These are phyloP conservation scores for Lagodon rhomboides DNA, from an alignment of 2,797 vertebrate species.

Conservation along the genomic window DNA sequence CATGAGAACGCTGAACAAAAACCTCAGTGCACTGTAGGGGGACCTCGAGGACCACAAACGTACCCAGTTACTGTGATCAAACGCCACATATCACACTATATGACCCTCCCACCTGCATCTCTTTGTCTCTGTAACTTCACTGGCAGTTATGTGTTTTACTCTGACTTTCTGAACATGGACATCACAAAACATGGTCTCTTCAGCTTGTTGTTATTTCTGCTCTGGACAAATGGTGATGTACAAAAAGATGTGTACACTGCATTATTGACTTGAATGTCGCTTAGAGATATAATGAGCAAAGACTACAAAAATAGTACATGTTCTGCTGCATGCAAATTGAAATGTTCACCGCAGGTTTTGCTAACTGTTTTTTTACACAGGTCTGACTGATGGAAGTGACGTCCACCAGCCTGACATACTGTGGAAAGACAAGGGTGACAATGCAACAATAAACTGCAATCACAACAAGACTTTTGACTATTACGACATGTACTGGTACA, in stretches of 20 bases:
- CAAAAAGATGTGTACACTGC: too few species aligned
- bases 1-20: constrained; percentile 26
- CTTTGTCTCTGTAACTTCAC: background rate
- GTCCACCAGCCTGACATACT: constrained; percentile 1
- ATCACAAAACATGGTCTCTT: background rate
- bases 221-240: too few species aligned
- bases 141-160: background rate
- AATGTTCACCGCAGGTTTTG: too few species aligned
- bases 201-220: background rate
- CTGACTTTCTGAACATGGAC: background rate
- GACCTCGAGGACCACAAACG: background rate
- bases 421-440: background rate
- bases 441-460: constrained; percentile 5
- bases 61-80: too few species aligned
- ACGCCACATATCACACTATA: too few species aligned
- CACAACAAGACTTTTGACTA: background rate
- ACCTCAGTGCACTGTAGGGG: background rate
- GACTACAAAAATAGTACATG: background rate
- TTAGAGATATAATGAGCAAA: background rate
- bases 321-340: too few species aligned
- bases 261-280: too few species aligned
- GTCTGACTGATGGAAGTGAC: constrained; percentile 12
- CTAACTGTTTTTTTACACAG: constrained; percentile 14
- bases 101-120: background rate
- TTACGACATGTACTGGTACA: constrained; percentile 69